phyloP scores from a whole-genome alignment of 2,888 invertebrate genomes.

The Pharmacophagus antenor region DNA sequence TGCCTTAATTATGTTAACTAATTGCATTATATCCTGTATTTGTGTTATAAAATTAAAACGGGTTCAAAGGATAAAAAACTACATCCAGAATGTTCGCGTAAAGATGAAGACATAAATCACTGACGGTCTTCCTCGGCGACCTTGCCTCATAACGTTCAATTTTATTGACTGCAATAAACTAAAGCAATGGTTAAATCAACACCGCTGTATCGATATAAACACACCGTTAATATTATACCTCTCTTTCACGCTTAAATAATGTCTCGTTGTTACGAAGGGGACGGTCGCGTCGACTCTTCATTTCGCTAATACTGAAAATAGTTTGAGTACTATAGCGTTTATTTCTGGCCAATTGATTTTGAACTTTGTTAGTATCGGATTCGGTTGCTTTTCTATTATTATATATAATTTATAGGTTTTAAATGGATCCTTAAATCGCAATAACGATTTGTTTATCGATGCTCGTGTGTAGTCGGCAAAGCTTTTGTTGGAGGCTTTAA shows the following conservation, averaged over 20 bases:
- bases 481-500: conserved; percentile 59
- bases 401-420: conserved; percentile 70
- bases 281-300: conserved; percentile 56
- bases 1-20: not conserved
- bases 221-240: conserved; percentile 69
- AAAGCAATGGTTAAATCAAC: conserved; percentile 80
- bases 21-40: not conserved
- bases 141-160: conserved; percentile 81
- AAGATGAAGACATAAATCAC: conserved; percentile 75
- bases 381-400: conserved; percentile 42
- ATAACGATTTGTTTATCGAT: conserved; percentile 79
- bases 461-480: conserved; percentile 53
- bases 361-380: conserved; percentile 39
- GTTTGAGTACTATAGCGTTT: conserved; percentile 67
- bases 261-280: conserved; percentile 42
- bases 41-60: not conserved
- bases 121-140: conserved; percentile 72
- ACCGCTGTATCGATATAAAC: conserved; percentile 76
- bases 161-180: conserved; percentile 80
- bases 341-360: conserved; percentile 39
- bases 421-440: conserved; percentile 79
- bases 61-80: conserved; percentile 18
- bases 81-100: conserved; percentile 38
- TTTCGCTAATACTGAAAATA: conserved; percentile 74
- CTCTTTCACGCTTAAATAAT: conserved; percentile 44